Evolutionary conservation across 2,797 vertebrate species (phyloP).

Genomic region (Pelobates cultripes): DNA sequence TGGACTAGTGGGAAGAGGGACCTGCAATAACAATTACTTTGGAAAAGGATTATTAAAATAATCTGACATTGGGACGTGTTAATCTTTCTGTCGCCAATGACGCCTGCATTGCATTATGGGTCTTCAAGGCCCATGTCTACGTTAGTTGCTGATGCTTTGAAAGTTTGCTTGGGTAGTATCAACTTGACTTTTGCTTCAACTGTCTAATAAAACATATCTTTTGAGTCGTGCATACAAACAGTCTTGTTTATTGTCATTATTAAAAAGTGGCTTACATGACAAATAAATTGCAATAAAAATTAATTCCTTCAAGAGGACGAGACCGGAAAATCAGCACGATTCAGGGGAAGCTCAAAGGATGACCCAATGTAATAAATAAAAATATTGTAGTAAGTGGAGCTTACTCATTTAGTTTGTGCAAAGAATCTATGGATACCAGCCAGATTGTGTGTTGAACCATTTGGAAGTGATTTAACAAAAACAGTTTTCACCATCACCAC

Average conservation of each 20-base stretch:
- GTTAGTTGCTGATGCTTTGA: conserved; percentile 4
- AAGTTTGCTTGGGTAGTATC: conserved; percentile 29
- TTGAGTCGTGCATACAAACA: conserved; percentile 41
- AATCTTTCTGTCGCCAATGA: not conserved
- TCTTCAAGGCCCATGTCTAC: not conserved
- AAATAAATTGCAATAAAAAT: too few relatives aligned
- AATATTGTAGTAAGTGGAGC: too few relatives aligned
- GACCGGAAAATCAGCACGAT: too few relatives aligned
- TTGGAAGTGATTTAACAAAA: too few relatives aligned
- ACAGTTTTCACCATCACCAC: too few relatives aligned
- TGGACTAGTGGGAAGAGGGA: conserved; percentile 27
- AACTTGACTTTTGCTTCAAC: conserved; percentile 12
- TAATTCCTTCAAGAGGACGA: too few relatives aligned
- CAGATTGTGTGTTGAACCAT: too few relatives aligned
- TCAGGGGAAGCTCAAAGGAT: too few relatives aligned
- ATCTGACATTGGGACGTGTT: not conserved
- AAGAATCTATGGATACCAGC: too few relatives aligned
- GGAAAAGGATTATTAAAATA: not conserved
- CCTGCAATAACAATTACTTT: conserved; percentile 18
- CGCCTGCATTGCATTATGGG: not conserved
- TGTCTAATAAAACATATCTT: conserved; percentile 46
- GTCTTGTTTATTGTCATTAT: not conserved
- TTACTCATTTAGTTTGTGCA: too few relatives aligned
- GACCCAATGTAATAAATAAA: too few relatives aligned
- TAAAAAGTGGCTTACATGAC: too few relatives aligned